Base-by-base conservation (phyloP, 2,888 invertebrate species). In the Napeogenes inachia region DNA sequence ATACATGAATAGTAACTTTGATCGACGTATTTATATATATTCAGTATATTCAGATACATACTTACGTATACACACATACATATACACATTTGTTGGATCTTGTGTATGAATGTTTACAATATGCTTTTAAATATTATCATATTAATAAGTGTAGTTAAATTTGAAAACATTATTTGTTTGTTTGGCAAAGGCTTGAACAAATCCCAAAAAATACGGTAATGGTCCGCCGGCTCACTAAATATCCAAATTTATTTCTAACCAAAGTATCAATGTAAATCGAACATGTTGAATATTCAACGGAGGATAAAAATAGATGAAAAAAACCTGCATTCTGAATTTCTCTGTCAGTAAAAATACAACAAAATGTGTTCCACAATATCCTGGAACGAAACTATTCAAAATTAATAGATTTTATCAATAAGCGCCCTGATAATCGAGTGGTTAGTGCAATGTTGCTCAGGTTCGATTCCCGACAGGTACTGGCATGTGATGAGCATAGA, bases 251-350 rank as follows among this genome's bases (percentile, higher is more conserved):
- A 59, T 60, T 54, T 54, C 54, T 63, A 45, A 57, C 45, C 38
- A 57, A 63, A 56, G 53, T 53, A 53, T 57, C 60, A 60, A 63
- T 63, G 59, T 59, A 62, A 59, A 63, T 60, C 57, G 60, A 47
- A 42, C 54, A 32, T 38, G 56, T 45, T 63, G 60, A 63, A 63
- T 63, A 63, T 63, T 63, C 63, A 63, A 38, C 57, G 54, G 54
- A 35, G 47, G 57, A 21, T 21, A 21, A 50, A 8, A 30, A 50
- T 10, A 50, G 3, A 3, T 2, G 4, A 6, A 50, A 50, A 21
- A 10, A 21, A 21, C 21, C 8, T 50, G 3, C 8, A 6, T 21
- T 50, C 30, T 50, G 30, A 5, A 50, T 50, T 30, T 30, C 30
- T 21, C 50, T 50, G 50, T 30, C 50, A 50, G 30, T 10, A 50